Base-by-base conservation (phyloP, 2,797 vertebrate genomes). In the Tamandua tetradactyla region DNA sequence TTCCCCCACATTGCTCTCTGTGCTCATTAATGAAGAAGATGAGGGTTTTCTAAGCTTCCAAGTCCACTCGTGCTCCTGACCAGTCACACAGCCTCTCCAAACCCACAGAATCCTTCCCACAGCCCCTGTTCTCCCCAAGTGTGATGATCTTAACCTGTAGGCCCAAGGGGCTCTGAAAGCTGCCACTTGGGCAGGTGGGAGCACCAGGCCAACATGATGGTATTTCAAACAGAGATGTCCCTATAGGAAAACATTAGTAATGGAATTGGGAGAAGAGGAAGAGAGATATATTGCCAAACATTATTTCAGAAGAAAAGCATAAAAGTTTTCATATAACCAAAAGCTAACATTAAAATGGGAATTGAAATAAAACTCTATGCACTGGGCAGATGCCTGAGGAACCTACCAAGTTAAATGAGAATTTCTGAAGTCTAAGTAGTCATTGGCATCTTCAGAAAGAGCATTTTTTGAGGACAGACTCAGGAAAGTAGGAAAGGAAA, bases 1-100 rank as follows among this genome's bases (percentile, higher is more conserved):
- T 82, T 69, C 91, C 87, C 82, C 78, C 66, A 37, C 81, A 83
- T 95, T 94, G 88, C 96, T 95, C 78, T 85, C 55, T 95, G 25
- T 57, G 85, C 69, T 91, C 76, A 59, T 61, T 87, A 47, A 32
- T 82, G 30, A 32, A 35, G 79, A 92, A 78, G 79, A n/a, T 14
- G 22, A 89, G 49, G 57, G n/a, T 74, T 97, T 96, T 92, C 83
- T 78, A 72, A 42, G 37, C 80, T 92, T 92, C 75, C 78, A 71
- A 59, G 17, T 59, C 55, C 15, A 18, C 62, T 92, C 44, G 1
- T 79, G 14, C 12, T 44, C 52, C 59, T 76, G 87, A 44, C 20
- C 30, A 69, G 27, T 68, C 75, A 42, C 10, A 35, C 32, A 72
- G 42, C 59, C 37, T 47, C 47, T 71, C 17, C 3, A 40, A 49